Percentiles rank a stretch among this genome's conserved stretches.
These are phyloP conservation scores for Ephialtes manifestator DNA, from an alignment of 2,888 invertebrate species.

Conservation along the genomic window DNA sequence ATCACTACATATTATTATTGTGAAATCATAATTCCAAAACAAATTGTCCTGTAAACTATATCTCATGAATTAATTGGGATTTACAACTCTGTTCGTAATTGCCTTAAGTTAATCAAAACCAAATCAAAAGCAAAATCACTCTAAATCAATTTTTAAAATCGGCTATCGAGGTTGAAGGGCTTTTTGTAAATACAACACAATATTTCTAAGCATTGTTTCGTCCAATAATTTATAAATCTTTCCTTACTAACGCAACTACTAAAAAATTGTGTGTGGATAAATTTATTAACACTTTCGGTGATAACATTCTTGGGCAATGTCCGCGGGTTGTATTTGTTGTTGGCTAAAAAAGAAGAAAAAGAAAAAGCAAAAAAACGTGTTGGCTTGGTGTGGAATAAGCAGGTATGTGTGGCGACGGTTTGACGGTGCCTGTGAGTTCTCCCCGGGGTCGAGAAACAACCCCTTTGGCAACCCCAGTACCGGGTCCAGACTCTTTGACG, in stretches of 20 bases:
- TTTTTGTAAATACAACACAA: constrained; percentile 22
- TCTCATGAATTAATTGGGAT: too few species aligned
- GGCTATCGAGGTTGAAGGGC: constrained; percentile 1
- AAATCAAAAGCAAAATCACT: neutral
- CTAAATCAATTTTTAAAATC: neutral
- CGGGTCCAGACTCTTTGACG: constrained; percentile 82
- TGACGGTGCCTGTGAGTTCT: constrained; percentile 84
- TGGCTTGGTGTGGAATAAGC: constrained; percentile 78
- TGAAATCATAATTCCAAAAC: too few species aligned
- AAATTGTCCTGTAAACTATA: too few species aligned
- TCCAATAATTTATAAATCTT: constrained; percentile 6
- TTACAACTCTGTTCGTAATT: too few species aligned
- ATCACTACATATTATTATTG: too few species aligned
- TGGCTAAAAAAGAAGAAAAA: constrained; percentile 35
- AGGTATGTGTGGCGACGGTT: constrained; percentile 84
- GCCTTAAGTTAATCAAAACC: neutral
- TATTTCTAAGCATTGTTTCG: constrained; percentile 17
- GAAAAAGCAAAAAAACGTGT: constrained; percentile 61
- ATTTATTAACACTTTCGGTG: neutral
- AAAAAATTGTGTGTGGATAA: neutral
- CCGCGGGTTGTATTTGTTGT: neutral
- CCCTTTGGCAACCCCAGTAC: constrained; percentile 82
- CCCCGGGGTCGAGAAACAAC: constrained; percentile 82
- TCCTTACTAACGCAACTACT: constrained; percentile 21
- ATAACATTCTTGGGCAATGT: constrained; percentile 41